Evolutionary conservation across 2,888 invertebrate genomes (phyloP).

Genomic region (Drosophila mettleri): DNA sequence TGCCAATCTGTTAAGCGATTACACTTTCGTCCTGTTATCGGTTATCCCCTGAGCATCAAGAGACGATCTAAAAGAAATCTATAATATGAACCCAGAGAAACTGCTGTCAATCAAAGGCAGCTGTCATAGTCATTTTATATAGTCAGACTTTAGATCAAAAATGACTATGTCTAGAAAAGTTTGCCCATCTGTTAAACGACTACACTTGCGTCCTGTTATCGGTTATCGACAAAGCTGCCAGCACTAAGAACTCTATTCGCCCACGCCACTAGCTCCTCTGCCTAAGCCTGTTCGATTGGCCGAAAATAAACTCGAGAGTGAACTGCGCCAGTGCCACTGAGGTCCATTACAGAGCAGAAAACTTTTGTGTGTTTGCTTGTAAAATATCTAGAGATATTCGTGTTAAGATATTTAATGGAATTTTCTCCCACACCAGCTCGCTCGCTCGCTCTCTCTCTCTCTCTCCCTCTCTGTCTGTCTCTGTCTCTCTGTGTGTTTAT

Average conservation of each 20-base stretch:
- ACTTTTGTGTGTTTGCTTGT: constrained; percentile 7
- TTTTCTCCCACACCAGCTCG: constrained; percentile 23
- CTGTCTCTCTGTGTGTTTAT: constrained; percentile 41
- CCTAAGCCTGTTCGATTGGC: constrained; percentile 40
- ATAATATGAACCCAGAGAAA: too few relatives aligned
- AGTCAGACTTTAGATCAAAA: not conserved
- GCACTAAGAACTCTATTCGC: not conserved
- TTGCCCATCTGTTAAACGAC: not conserved
- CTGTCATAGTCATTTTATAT: too few relatives aligned
- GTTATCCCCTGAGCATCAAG: too few relatives aligned
- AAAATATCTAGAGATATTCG: constrained; percentile 13
- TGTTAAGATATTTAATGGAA: constrained; percentile 38
- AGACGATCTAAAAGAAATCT: too few relatives aligned
- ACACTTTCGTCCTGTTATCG: too few relatives aligned
- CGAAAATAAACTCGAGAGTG: constrained; percentile 41
- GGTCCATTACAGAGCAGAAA: constrained; percentile 23
- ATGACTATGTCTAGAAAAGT: not conserved
- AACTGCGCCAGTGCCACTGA: constrained; percentile 29
- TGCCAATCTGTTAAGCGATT: too few relatives aligned
- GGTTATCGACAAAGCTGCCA: constrained; percentile 1
- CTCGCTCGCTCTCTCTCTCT: not conserved
- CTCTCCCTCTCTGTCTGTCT: too few relatives aligned
- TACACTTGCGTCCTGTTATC: not conserved
- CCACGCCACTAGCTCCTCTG: not conserved
- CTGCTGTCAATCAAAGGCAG: not conserved